phyloP scores from a whole-genome alignment of 2,888 invertebrate genomes.

The Hipparchia sbordonii region DNA sequence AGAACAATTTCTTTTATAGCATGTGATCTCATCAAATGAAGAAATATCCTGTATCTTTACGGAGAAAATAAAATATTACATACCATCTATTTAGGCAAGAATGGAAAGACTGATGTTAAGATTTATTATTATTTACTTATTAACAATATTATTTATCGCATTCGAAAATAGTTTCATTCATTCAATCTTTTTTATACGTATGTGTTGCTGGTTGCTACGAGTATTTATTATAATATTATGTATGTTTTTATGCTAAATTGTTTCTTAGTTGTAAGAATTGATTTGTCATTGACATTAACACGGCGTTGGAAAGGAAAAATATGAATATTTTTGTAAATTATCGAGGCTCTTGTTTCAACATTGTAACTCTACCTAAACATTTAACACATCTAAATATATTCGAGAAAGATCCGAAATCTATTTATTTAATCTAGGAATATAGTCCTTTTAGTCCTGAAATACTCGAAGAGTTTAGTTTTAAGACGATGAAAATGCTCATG shows the following conservation, averaged over 20 bases:
- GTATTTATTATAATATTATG: too few species aligned
- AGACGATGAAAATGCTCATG: too few species aligned
- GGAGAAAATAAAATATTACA: not conserved
- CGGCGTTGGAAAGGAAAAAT: constrained; percentile 16
- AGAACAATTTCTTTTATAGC: constrained; percentile 15
- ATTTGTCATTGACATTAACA: constrained; percentile 23
- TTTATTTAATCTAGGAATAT: too few species aligned
- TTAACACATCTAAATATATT: not conserved
- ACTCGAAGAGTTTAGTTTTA: not conserved
- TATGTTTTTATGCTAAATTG: constrained; percentile 6
- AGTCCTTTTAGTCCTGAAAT: too few species aligned
- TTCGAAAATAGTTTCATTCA: not conserved
- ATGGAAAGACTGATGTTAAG: not conserved
- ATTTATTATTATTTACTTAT: not conserved
- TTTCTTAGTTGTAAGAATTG: constrained; percentile 8
- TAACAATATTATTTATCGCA: not conserved
- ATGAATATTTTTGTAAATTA: constrained; percentile 20
- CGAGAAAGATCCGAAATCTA: not conserved
- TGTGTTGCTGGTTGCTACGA: not conserved
- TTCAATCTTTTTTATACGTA: not conserved
- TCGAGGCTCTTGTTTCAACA: constrained; percentile 16
- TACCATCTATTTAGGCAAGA: not conserved
- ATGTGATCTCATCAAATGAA: not conserved
- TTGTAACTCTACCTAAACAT: not conserved
- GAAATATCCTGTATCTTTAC: not conserved